Evolutionary conservation across 23 tunicate species (phyloP), one percentile per base, ranked within the genome.

Genomic region (Trididemnum miniatum): DNA sequence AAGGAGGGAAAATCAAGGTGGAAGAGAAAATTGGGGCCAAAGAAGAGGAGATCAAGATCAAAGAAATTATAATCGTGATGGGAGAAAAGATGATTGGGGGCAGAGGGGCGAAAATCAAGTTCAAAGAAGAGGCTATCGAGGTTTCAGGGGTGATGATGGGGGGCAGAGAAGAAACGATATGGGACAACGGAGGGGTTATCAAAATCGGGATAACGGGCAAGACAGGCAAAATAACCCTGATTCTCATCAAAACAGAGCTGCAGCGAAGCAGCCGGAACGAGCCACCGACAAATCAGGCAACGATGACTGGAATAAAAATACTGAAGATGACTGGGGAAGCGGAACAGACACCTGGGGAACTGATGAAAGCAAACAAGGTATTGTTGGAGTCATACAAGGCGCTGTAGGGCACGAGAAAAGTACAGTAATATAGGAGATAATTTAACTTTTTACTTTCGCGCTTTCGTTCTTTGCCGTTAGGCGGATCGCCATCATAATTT

Each of bases 321-420:
- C 75, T 33, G 75, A 67, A 32, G 75, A 67, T 31, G 75, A 67
- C n/a, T 67, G 75, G 75, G 75, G 75, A 4, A 4, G 27, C 27
- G 28, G 23, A 15, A 24, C 75, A 30, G 75, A 62, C 26, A n/a
- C 26, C 3, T 62, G 67, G 67, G 67, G 67, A 62, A 62, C 26
- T 22, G 67, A 62, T 12, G 67, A 62, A 62, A n/a, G n/a, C n/a
- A n/a, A n/a, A n/a, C n/a, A n/a, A n/a, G n/a, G n/a, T n/a, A n/a
- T n/a, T n/a, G n/a, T n/a, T n/a, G n/a, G n/a, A n/a, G n/a, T n/a
- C n/a, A n/a, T n/a, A n/a, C n/a, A n/a, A n/a, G n/a, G n/a, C n/a
- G n/a, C n/a, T n/a, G n/a, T n/a, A n/a, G n/a, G n/a, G n/a, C n/a
- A n/a, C n/a, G n/a, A n/a, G n/a, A n/a, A n/a, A n/a, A n/a, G n/a